A percentile compares a stretch with the other conserved stretches of the same genome.
These are phyloP conservation scores for Dicroscelio sp. DNA, from an alignment of 2,888 invertebrate genomes.

Conservation along the genomic window DNA sequence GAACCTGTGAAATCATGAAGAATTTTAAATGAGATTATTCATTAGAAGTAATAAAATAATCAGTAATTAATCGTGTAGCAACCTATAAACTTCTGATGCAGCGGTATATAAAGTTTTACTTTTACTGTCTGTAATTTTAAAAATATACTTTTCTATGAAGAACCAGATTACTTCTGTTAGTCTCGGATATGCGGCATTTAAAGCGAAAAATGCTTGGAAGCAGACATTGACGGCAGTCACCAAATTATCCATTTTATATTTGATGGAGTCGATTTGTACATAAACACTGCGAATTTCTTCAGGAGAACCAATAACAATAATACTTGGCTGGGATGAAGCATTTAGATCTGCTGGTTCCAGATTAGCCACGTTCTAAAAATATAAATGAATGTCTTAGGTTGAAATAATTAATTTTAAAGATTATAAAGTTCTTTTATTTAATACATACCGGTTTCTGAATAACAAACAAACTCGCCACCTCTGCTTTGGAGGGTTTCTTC, in stretches of 20 bases:
- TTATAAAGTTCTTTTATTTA: too few relatives aligned
- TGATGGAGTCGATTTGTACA: not conserved
- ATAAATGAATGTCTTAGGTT: too few relatives aligned
- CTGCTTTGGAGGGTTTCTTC: slow-evolving; percentile 39
- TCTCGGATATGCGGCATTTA: slow-evolving; percentile 23
- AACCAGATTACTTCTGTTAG: slow-evolving; percentile 18
- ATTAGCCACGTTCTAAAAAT: slow-evolving; percentile 5
- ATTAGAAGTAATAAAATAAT: too few relatives aligned
- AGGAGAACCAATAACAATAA: slow-evolving; percentile 35
- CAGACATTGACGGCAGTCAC: not conserved
- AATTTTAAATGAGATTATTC: too few relatives aligned
- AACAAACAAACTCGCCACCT: slow-evolving; percentile 26
- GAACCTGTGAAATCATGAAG: too few relatives aligned
- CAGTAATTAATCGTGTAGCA: not conserved
- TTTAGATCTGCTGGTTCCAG: slow-evolving; percentile 20
- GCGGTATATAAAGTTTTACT: not conserved
- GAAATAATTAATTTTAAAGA: not conserved
- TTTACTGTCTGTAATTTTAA: not conserved
- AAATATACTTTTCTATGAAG: slow-evolving; percentile 43
- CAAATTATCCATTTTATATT: not conserved
- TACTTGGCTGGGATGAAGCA: not conserved
- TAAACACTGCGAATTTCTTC: not conserved
- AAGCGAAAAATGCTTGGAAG: slow-evolving; percentile 48
- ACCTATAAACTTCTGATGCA: not conserved
- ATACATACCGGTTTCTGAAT: slow-evolving; percentile 34